Evolutionary conservation across 2,113 vertebrate species (phyloP), one percentile per base, ranked within the genome.

Genomic region (Psilopogon haemacephalus): DNA sequence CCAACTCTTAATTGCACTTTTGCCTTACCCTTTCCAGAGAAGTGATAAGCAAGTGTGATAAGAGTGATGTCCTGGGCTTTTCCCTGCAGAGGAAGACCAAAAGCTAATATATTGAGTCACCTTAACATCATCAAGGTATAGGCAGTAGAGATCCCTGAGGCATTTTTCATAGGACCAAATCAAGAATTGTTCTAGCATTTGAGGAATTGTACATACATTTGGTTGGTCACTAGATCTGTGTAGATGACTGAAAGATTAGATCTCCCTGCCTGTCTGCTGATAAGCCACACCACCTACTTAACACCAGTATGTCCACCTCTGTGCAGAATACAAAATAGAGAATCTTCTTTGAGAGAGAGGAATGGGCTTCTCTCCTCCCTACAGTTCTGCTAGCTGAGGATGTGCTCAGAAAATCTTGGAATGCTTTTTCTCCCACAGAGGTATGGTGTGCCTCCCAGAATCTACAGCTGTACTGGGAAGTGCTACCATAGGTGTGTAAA

Each of bases 401-500:
- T 50, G 18, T 59, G 21, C 37, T 93, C 8, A 42, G 50, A 73
- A 87, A 23, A 7, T 24, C 23, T 63, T 63, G 48, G 30, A 68
- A 24, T 46, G 23, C 23, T 67, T 23, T 26, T 48, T 38, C 12
- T 65, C 38, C 16, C 2, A 1, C 11, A 27, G 28, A 60, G 30
- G 3, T 62, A 35, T n/a, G 5, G 23, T 86, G 23, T 68, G 23
- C 28, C 72, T 72, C 35, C 62, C 52, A 46, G 8, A 23, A 32
- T 20, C 28, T 78, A 42, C n/a, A 68, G 8, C 35, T 60, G 52
- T 64, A 55, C 23, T 17, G 26, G 23, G 9, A 84, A 68, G 15
- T 48, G 54, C 59, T 62, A 9, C 50, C 1, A 2, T 5, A 42
- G n/a, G 8, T 1, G 0, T 20, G 8, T 24, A 9, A 38, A 56